Evolutionary conservation across 2,888 invertebrate species (phyloP), one percentile per base, ranked within the genome.

Genomic region (Spodoptera picta): DNA sequence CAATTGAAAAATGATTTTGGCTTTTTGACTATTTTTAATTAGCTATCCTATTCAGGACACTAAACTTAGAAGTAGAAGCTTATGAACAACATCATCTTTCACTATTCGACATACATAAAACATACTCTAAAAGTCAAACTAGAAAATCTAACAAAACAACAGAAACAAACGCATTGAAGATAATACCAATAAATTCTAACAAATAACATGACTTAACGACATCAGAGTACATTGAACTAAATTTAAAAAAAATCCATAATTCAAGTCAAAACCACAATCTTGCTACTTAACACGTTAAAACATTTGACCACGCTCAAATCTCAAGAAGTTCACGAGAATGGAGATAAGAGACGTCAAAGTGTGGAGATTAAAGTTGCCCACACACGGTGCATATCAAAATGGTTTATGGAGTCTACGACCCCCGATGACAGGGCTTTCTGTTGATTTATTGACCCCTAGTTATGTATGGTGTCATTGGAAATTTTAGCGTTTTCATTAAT

Each of bases 341-440:
- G 50, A 73, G 77, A 78, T 78, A 78, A 78, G 79, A 62, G 65
- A 73, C 60, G 48, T 43, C 50, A 64, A 75, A 52, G 9, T 19
- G 64, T 14, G 45, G 73, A 36, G 69, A 79, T 78, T 79, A 79
- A 65, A 63, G 51, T 42, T 3, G 61, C 54, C 73, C 73, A 79
- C 77, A 78, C 77, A 73, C 75, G 56, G 24, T 51, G 77, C 60
- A 65, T 73, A 67, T 61, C 71, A 70, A 68, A 36, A 72, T 66
- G 66, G 62, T 73, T 63, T 69, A 75, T 70, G 49, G 64, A 62
- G 14, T 59, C 46, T 4, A 44, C 41, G 65, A 60, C 53, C 47
- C 47, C 23, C 42, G 51, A 10, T 69, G 70, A 75, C 73, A 60
- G 46, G 46, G 51, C 43, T 50, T 58, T 47, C 60, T 42, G 46